phyloP scores from a whole-genome alignment of 2,888 invertebrate genomes.

The Neoaliturus tenellus region DNA sequence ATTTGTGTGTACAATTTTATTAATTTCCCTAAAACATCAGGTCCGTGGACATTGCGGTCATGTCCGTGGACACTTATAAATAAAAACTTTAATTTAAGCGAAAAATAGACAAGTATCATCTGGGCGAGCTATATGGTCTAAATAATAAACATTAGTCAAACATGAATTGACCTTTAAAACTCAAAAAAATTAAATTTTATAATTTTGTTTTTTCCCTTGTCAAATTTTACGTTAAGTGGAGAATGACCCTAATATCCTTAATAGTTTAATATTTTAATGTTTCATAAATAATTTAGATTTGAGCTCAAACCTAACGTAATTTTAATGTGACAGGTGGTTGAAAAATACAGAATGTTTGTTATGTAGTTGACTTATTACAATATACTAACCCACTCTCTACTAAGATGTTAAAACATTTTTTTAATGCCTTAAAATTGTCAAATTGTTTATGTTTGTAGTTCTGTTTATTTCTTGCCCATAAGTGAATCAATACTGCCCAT shows the following conservation, averaged over 20 bases:
- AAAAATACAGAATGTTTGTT: too few species aligned
- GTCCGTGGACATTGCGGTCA: constrained; percentile 25
- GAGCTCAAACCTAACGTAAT: too few species aligned
- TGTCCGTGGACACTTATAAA: constrained; percentile 23
- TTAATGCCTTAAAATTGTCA: too few species aligned
- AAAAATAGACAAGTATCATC: constrained; percentile 23
- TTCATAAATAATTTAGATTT: too few species aligned
- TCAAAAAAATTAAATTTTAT: constrained; percentile 11
- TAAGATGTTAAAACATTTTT: too few species aligned
- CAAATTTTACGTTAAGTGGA: constrained; percentile 18
- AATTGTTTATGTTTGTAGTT: too few species aligned
- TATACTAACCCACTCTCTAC: too few species aligned
- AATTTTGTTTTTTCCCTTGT: constrained; percentile 33
- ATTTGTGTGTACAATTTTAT: constrained; percentile 35
- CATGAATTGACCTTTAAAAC: constrained; percentile 5
- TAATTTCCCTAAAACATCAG: constrained; percentile 26
- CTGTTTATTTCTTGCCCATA: too few species aligned
- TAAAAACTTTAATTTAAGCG: constrained; percentile 6
- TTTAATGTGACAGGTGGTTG: too few species aligned
- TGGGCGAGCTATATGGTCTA: constrained; percentile 23
- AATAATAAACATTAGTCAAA: constrained; percentile 27
- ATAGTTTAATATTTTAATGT: too few species aligned
- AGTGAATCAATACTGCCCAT: too few species aligned
- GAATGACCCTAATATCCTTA: constrained; percentile 14
- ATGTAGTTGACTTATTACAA: too few species aligned